Base-by-base conservation (phyloP, 2,888 invertebrate species). In the Anthrax anthrax region DNA sequence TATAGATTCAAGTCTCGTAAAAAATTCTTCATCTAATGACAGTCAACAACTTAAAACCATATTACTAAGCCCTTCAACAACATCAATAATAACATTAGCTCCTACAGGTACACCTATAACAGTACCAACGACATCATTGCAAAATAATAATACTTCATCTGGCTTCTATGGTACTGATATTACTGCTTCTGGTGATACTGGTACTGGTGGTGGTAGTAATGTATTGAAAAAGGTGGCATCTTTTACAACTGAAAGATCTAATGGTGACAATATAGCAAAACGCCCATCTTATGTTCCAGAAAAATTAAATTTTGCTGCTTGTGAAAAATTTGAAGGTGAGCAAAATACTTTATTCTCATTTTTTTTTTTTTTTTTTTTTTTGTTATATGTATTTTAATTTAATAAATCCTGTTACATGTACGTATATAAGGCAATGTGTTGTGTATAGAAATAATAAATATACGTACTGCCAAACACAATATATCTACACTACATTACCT, bases 251-350 rank as follows among this genome's bases (percentile, higher is more conserved):
- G 85, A 84, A 57, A 78, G 80, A 76, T 78, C 59, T 18, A 43
- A 46, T 18, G 45, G 39, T 18, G 48, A 51, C 36, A 48, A 18
- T 42, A 42, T 46, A 51, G 47, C 51, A 53, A 86, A 87, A 55
- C 72, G 80, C 52, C 84, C 86, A 37, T 81, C 81, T 65, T 84
- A 81, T 63, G 81, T 88, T 48, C 86, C 87, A 4, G 85, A 87
- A 63, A 90, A 88, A 69, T 74, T 90, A 56, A 84, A 89, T 71
- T 87, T 87, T 67, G 80, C 82, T 60, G 75, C 85, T 51, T 85
- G 84, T 65, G 87, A 91, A 69, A 90, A 89, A 69, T 92, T 92
- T 71, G 90, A 92, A 82, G 91, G 91, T 90, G 71, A 71, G 71
- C 62, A n/a, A 46, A 36, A 45, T 38, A 43, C 42, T 41, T 44